Evolutionary conservation across 2,113 vertebrate species (phyloP).

Genomic region (Aphelocoma coerulescens): DNA sequence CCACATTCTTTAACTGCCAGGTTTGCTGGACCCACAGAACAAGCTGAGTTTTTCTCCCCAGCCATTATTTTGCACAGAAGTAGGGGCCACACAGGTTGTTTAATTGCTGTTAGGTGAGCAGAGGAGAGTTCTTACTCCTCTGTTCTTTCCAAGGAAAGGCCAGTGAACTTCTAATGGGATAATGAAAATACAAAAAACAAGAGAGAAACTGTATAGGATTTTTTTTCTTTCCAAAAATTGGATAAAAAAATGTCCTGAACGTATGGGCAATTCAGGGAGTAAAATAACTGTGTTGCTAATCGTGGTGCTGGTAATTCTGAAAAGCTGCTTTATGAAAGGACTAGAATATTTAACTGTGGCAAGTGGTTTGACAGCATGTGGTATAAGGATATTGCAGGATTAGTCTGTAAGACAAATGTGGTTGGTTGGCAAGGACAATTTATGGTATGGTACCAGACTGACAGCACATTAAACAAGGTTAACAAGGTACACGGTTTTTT

Average conservation of each 20-base stretch:
- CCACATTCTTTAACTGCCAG: neutral
- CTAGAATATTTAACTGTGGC: neutral
- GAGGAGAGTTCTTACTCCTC: neutral
- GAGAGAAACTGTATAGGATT: rapidly evolving
- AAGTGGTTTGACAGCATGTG: neutral
- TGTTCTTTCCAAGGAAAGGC: neutral
- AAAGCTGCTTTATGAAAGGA: neutral
- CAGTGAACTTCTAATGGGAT: neutral
- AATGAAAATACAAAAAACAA: neutral
- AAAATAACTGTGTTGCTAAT: neutral
- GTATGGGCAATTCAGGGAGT: neutral
- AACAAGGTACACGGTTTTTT: neutral
- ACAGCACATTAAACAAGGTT: neutral
- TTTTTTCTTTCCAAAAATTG: neutral
- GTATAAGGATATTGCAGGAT: neutral
- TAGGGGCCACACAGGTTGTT: rapidly evolving
- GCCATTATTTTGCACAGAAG: neutral
- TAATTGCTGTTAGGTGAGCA: neutral
- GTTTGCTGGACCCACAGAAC: neutral
- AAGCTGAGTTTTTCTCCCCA: neutral
- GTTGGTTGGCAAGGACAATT: neutral
- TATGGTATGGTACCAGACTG: neutral
- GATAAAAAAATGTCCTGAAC: neutral
- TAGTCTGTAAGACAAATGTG: neutral
- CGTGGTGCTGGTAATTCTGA: neutral